Base-by-base conservation (phyloP, 1,140 invertebrate species). In the Oscheius sp. region DNA sequence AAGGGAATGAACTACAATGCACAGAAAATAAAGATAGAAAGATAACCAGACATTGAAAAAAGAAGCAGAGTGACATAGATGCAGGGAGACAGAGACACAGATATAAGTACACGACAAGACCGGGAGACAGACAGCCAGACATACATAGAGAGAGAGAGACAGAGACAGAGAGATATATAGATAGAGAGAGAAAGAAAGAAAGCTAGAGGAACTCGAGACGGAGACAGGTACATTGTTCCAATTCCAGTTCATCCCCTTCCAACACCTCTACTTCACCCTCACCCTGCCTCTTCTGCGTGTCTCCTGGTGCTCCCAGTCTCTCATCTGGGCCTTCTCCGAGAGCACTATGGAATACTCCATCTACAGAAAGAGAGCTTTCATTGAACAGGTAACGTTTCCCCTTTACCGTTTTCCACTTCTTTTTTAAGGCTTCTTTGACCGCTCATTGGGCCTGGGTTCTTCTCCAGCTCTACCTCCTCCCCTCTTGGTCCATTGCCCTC, bases 391-490 rank as follows among this genome's bases (percentile, higher is more conserved):
- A 29, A n/a, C 7, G 29, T 20, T 35, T 78, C 32, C 20, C 26
- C 18, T 29, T 18, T 59, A 13, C 15, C 15, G 13, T 0, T 15
- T 31, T 59, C 0, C 55, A 59, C 20, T 15, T 59, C 55, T 15
- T 59, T 4, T 72, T 79, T 73, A 10, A 79, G 79, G 20, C 78
- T 1, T 64, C 68, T 0, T 49, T 81, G 26, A 52, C 72, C 38
- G 46, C 61, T 42, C 81, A 83, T 70, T 83, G 81, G 81, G 42
- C 68, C 32, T 84, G 82, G 82, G 81, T 83, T 26, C 58, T 83
- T 32, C 65, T 80, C 10, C 81, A 83, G 61, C 67, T 82, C 3
- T 84, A 78, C 67, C 72, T 77, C 28, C 71, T 83, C 15, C 81
- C 81, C 34, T 45, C 36, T 28, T 71, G 63, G 29, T 62, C 42